phyloP scores from a whole-genome alignment of 2,113 vertebrate species.

The Gasterosteus aculeatus region DNA sequence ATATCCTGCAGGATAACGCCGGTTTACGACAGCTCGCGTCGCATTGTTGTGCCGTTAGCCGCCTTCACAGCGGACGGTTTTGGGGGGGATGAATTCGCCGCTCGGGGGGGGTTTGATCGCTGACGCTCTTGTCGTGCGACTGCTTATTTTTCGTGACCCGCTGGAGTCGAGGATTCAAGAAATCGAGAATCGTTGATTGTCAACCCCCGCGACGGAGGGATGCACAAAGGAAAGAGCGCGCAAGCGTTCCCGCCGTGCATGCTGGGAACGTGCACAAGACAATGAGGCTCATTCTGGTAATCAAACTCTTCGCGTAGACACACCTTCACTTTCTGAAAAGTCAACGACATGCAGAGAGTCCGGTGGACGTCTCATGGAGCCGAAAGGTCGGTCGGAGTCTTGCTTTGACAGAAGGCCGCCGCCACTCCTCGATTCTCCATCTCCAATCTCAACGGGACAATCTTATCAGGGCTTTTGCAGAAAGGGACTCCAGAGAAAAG shows the following conservation, averaged over 20 bases:
- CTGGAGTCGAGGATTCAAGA: background rate
- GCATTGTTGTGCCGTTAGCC: background rate
- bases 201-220: background rate
- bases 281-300: background rate
- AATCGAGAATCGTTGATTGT: background rate
- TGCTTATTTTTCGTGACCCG: background rate
- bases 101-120: background rate
- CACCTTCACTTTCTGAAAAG: background rate
- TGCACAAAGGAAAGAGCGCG: background rate
- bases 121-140: background rate
- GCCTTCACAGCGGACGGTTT: background rate
- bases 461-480: conserved; percentile 65
- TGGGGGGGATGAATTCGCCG: background rate
- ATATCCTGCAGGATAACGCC: background rate
- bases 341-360: background rate
- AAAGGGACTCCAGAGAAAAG: conserved; percentile 53
- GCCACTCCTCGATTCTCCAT: conserved; percentile 14
- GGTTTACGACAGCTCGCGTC: background rate
- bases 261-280: background rate
- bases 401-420: background rate
- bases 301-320: background rate
- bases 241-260: no score
- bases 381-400: background rate
- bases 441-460: conserved; percentile 42
- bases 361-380: background rate